Conservation (phyloP, 2,797 vertebrate species). For the Remorina albescens region DNA sequence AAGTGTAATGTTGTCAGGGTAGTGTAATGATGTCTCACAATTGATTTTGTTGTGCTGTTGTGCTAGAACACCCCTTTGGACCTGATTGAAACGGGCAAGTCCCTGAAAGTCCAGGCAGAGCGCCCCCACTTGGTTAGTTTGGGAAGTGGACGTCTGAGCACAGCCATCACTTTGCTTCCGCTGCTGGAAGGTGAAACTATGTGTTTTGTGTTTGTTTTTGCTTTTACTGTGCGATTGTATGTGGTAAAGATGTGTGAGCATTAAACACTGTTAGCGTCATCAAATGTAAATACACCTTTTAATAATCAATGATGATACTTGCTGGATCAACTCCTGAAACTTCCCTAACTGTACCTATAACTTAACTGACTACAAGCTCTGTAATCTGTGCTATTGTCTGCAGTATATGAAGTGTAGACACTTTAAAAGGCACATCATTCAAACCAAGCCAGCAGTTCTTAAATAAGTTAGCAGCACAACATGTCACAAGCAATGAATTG, state of each 20-base stretch:
- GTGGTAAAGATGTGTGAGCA: neutral
- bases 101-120: constrained; percentile 94
- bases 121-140: constrained; percentile 97
- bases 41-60: constrained; percentile 38
- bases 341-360: constrained; percentile 8
- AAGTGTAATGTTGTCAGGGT: neutral
- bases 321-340: too few species aligned
- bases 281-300: neutral
- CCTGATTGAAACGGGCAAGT: constrained; percentile 93
- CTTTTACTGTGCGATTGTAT: neutral
- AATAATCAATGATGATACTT: too few species aligned
- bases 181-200: constrained; percentile 91
- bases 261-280: neutral
- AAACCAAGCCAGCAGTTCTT: constrained; percentile 18
- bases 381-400: neutral
- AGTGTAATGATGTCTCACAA: neutral
- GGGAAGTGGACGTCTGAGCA: constrained; percentile 96
- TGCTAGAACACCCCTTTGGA: constrained; percentile 91
- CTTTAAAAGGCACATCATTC: neutral
- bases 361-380: neutral
- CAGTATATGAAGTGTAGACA: neutral
- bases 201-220: constrained; percentile 9
- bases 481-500: constrained; percentile 27
- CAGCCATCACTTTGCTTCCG: constrained; percentile 94
- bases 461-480: constrained; percentile 26